phyloP scores from a whole-genome alignment of 2,888 invertebrate genomes.

The Mimachlamys varia region DNA sequence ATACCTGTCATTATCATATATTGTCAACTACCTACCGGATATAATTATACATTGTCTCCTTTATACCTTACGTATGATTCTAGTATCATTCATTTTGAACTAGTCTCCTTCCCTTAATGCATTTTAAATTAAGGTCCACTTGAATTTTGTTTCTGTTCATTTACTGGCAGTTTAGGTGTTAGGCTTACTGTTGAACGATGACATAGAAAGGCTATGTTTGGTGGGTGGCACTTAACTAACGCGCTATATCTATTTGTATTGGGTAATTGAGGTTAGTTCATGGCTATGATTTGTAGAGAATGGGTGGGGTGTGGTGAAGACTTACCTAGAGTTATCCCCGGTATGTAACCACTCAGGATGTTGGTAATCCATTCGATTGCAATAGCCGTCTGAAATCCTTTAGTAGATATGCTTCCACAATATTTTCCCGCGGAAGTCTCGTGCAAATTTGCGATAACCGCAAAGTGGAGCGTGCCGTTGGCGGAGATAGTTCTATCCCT shows the following conservation, averaged over 20 bases:
- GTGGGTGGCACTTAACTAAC: too few relatives aligned
- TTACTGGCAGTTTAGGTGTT: too few relatives aligned
- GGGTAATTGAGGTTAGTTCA: not conserved
- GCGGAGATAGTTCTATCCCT: slow-evolving; percentile 38
- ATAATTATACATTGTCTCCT: too few relatives aligned
- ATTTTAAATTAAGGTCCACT: too few relatives aligned
- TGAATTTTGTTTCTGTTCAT: too few relatives aligned
- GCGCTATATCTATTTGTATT: not conserved
- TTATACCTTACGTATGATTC: too few relatives aligned
- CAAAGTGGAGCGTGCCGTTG: slow-evolving; percentile 45
- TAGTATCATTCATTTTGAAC: too few relatives aligned
- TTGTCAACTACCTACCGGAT: too few relatives aligned
- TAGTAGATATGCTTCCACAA: slow-evolving; percentile 46
- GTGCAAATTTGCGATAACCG: slow-evolving; percentile 42
- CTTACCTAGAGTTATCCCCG: slow-evolving; percentile 53
- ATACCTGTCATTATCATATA: too few relatives aligned
- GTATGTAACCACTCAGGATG: slow-evolving; percentile 49
- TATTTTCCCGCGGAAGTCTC: slow-evolving; percentile 1
- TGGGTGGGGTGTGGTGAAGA: not conserved
- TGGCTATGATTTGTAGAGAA: not conserved
- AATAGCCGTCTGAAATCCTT: slow-evolving; percentile 46
- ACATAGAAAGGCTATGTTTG: too few relatives aligned
- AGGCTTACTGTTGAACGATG: too few relatives aligned
- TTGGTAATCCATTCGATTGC: slow-evolving; percentile 50
- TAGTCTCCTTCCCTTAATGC: too few relatives aligned